Conservation (phyloP, 2,113 vertebrate species). For the Chionis minor region DNA sequence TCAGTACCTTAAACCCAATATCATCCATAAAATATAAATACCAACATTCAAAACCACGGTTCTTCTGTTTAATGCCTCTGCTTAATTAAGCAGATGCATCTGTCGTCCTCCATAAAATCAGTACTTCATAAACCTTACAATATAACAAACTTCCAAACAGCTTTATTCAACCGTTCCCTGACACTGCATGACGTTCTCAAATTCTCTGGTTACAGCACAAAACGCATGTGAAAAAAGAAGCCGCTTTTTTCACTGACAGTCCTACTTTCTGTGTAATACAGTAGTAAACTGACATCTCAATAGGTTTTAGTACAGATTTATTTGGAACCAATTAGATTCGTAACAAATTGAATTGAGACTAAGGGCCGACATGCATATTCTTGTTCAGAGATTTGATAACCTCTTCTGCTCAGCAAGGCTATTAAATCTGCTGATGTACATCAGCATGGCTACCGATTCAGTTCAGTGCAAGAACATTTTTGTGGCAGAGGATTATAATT, state of each 20-base stretch:
- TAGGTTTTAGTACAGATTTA: neutral
- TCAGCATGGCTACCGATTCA: neutral
- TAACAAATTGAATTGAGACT: neutral
- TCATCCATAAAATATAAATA: neutral
- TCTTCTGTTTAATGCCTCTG: neutral
- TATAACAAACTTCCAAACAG: neutral
- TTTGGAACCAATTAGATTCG: neutral
- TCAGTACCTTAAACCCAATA: neutral
- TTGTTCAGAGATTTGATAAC: neutral
- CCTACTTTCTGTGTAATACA: neutral
- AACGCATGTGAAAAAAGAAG: neutral
- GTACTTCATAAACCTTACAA: neutral
- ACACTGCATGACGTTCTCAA: neutral
- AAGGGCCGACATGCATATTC: neutral
- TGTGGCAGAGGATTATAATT: neutral
- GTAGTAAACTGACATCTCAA: neutral
- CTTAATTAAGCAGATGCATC: neutral
- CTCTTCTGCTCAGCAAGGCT: neutral
- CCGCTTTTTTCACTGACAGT: neutral
- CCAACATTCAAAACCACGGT: neutral
- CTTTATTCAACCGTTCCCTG: neutral
- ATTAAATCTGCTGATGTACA: neutral
- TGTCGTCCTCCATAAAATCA: neutral
- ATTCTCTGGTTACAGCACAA: neutral
- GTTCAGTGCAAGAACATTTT: neutral